Conservation (phyloP, 2,113 vertebrate species). For the Proterorhinus semilunaris region DNA sequence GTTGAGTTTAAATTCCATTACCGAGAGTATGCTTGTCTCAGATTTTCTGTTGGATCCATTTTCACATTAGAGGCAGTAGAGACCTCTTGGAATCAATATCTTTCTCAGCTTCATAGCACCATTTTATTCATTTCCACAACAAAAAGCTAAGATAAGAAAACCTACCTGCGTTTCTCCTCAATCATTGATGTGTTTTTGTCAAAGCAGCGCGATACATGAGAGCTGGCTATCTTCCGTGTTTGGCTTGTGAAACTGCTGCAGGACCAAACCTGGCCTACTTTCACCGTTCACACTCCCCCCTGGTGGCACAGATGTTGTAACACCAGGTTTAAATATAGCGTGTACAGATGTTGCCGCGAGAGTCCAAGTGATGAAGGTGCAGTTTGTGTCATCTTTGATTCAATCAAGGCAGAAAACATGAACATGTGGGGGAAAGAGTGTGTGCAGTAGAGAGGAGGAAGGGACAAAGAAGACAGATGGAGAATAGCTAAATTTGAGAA, state of each 20-base stretch:
- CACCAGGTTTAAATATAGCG: slow-evolving; percentile 67
- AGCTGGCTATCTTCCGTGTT: slow-evolving; percentile 42
- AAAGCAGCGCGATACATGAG: slow-evolving; percentile 45
- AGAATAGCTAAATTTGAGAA: slow-evolving; percentile 17
- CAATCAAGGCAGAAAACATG: slow-evolving; percentile 30
- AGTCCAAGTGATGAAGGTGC: slow-evolving; percentile 32
- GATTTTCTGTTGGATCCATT: no score
- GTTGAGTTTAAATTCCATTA: no score
- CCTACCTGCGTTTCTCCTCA: slow-evolving; percentile 3
- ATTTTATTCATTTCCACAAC: slow-evolving; percentile 13
- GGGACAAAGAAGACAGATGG: slow-evolving; percentile 10
- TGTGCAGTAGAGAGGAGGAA: slow-evolving; percentile 15
- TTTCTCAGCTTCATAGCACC: slow-evolving; percentile 21
- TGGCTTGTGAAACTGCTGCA: slow-evolving; percentile 56
- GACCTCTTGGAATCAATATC: slow-evolving; percentile 30
- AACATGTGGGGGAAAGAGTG: slow-evolving; percentile 13
- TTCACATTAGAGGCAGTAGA: background rate
- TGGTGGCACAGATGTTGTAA: slow-evolving; percentile 58
- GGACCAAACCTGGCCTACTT: slow-evolving; percentile 71
- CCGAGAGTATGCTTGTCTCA: background rate
- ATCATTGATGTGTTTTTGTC: slow-evolving; percentile 46
- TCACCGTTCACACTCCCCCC: slow-evolving; percentile 52
- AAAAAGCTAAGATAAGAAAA: slow-evolving; percentile 4
- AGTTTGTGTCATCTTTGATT: slow-evolving; percentile 47
- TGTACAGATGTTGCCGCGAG: slow-evolving; percentile 61